phyloP scores from a whole-genome alignment of 1,140 invertebrate species.

The Brachionus calyciflorus region DNA sequence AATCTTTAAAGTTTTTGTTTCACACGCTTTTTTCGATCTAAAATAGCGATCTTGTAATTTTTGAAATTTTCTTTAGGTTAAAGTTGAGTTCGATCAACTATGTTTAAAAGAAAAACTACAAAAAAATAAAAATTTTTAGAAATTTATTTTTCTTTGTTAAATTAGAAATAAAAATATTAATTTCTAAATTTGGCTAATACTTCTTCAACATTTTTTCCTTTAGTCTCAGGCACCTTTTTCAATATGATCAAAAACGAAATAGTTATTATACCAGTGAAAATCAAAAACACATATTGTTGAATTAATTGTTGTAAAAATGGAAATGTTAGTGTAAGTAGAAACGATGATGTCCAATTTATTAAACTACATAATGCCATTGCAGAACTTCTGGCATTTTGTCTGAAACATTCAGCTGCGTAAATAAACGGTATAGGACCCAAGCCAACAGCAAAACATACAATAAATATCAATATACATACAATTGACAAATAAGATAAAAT shows the following conservation, averaged over 20 bases:
- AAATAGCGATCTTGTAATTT: too few relatives aligned
- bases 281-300: conserved; percentile 67
- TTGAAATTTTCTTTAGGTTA: too few relatives aligned
- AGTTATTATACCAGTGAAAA: conserved; percentile 59
- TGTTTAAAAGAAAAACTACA: too few relatives aligned
- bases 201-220: conserved; percentile 96
- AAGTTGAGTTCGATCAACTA: too few relatives aligned
- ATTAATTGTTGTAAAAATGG: conserved; percentile 62
- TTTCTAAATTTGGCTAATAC: conserved; percentile 62
- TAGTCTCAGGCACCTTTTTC: conserved; percentile 82
- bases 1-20: too few relatives aligned
- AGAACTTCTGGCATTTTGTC: conserved; percentile 88
- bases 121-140: too few relatives aligned
- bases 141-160: background rate
- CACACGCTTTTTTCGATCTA: too few relatives aligned
- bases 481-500: conserved; percentile 83
- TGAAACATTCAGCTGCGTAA: conserved; percentile 86
- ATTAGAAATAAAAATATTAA: background rate
- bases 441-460: conserved; percentile 86
- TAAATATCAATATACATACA: conserved; percentile 73
- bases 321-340: conserved; percentile 50
- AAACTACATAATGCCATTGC: conserved; percentile 79
- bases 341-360: conserved; percentile 49
- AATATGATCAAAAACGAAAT: conserved; percentile 50
- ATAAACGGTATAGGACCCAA: conserved; percentile 84